These are phyloP conservation scores for Danaus melanippus DNA, from an alignment of 1,140 invertebrate genomes.

Conservation along the genomic window DNA sequence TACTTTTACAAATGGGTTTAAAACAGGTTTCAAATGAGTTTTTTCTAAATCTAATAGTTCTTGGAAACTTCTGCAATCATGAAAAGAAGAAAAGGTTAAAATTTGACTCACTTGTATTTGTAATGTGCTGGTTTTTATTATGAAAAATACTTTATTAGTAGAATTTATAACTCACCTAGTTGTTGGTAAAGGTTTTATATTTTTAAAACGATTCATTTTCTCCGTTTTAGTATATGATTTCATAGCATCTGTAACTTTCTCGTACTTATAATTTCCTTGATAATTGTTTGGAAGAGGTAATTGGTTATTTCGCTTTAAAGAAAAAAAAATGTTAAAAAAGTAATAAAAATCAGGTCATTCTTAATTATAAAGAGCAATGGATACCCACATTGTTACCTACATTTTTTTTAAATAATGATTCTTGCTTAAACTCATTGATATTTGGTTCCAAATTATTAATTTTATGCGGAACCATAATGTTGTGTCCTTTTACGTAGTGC, in stretches of 20 bases:
- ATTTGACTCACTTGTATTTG: not conserved
- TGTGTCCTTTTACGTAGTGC: not conserved
- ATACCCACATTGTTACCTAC: too few relatives aligned
- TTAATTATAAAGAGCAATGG: too few relatives aligned
- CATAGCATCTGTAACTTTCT: too few relatives aligned
- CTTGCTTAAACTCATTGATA: not conserved
- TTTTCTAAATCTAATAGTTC: slow-evolving; percentile 12
- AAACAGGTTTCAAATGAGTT: slow-evolving; percentile 10
- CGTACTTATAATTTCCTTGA: too few relatives aligned
- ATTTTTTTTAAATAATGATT: slow-evolving; percentile 5
- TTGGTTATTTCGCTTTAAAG: too few relatives aligned
- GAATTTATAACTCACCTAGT: too few relatives aligned
- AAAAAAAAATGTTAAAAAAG: too few relatives aligned
- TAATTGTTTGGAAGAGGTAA: too few relatives aligned
- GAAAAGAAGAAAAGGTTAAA: not conserved
- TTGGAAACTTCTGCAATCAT: slow-evolving; percentile 9
- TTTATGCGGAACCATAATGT: slow-evolving; percentile 1
- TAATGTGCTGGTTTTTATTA: slow-evolving; percentile 1
- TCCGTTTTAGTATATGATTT: too few relatives aligned
- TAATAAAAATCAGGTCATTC: too few relatives aligned
- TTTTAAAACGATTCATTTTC: too few relatives aligned
- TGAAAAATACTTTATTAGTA: not conserved
- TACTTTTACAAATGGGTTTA: slow-evolving; percentile 12
- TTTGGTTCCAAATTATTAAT: slow-evolving; percentile 6
- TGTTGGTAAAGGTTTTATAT: too few relatives aligned